Evolutionary conservation across 2,797 vertebrate genomes (phyloP), one percentile per base, ranked within the genome.

Genomic region (Zenarchopterus dispar): DNA sequence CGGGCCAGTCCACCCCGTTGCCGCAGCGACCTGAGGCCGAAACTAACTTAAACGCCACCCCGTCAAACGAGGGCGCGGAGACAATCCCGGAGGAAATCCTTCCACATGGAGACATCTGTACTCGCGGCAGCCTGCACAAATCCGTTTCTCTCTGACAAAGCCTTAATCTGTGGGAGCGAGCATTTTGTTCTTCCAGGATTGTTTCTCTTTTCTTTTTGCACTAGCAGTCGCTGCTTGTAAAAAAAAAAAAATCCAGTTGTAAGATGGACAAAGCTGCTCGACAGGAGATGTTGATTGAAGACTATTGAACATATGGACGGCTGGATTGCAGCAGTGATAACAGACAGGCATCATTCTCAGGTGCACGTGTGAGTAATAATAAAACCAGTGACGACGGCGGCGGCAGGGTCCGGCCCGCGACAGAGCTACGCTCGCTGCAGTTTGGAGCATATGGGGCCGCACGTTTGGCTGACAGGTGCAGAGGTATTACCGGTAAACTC

Each of bases 61-160:
- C 79, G 72, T 88, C 65, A 86, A 86, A 91, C 76, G 84, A 80
- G 77, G 83, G 57, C 61, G 31, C 56, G 17, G 68, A 66, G 78
- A 81, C 60, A 33, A 80, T 90, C 92, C 89, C 88, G 74, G 46
- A 89, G 85, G 86, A 91, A 91, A 93, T 89, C 87, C 83, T 52
- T 80, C 80, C 63, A 54, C 77, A 77, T 75, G 75, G 84, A 89
- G 86, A 89, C 89, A 89, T 92, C 89, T 91, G 91, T 86, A 91
- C 85, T 86, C 58, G 82, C 76, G 85, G 90, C 82, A 88, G 75
- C 75, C 74, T 1, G 52, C 73, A 66, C 84, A 90, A 92, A 92
- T 92, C 84, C 77, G 67, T 87, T 88, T 86, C 85, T 82, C 86
- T 84, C 78, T 80, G 80, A 91, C 87, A 89, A 85, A 89, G 83